A percentile compares a stretch with the other conserved stretches of the same genome.
These are phyloP conservation scores for Agraylea sexmaculata DNA, from an alignment of 1,140 invertebrate genomes.

Conservation along the genomic window DNA sequence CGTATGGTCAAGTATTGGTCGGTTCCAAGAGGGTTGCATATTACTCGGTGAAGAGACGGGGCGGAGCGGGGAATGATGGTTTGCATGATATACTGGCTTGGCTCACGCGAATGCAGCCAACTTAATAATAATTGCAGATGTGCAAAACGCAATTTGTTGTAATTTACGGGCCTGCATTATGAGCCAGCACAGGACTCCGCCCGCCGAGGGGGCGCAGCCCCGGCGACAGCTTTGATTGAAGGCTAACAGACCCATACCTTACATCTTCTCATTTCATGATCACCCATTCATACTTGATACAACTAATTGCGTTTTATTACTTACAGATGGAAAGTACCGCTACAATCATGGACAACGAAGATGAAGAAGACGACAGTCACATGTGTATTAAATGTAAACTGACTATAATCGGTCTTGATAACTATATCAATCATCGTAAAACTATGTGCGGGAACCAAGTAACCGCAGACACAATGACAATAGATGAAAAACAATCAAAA, in stretches of 20 bases:
- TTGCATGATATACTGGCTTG: constrained; percentile 21
- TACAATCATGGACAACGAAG: constrained; percentile 38
- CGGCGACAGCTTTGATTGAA: constrained; percentile 27
- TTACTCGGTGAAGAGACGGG: constrained; percentile 4
- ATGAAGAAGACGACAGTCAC: constrained; percentile 66
- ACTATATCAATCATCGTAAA: constrained; percentile 73
- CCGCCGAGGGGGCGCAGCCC: constrained; percentile 18
- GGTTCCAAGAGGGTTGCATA: too few relatives aligned
- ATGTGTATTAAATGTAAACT: constrained; percentile 74
- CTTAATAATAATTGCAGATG: constrained; percentile 23
- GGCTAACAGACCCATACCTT: constrained; percentile 28
- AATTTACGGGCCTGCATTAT: constrained; percentile 23
- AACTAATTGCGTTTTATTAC: too few relatives aligned
- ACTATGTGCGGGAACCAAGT: constrained; percentile 39
- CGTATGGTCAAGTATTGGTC: too few relatives aligned
- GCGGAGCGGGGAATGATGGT: constrained; percentile 14
- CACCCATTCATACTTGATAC: constrained; percentile 12
- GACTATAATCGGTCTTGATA: constrained; percentile 66
- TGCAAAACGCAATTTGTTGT: constrained; percentile 23
- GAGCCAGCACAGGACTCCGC: constrained; percentile 11
- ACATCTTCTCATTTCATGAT: constrained; percentile 16
- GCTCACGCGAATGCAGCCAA: constrained; percentile 22
- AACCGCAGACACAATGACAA: constrained; percentile 24
- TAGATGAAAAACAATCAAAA: constrained; percentile 36
- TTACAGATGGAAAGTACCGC: too few relatives aligned